Evolutionary conservation across 2,113 vertebrate genomes (phyloP).

Genomic region (Trachemys scripta): DNA sequence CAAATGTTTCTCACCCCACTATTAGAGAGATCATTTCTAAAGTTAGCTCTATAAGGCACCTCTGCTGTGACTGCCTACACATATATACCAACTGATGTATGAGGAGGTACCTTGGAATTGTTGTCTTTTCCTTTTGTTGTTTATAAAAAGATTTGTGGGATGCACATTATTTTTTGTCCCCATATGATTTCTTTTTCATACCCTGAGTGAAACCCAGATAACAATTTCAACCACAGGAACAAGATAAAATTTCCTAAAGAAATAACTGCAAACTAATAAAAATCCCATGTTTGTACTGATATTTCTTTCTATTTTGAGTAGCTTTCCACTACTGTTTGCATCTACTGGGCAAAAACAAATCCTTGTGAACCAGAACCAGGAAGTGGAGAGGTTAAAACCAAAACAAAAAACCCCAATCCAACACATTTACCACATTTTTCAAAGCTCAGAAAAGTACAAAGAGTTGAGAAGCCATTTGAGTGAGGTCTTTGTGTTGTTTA

Average conservation of each 20-base stretch:
- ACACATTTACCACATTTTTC: background rate
- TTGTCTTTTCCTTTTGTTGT: background rate
- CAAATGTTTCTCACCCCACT: background rate
- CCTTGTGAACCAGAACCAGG: conserved; percentile 6
- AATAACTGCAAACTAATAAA: background rate
- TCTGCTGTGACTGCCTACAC: background rate
- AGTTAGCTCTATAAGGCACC: background rate
- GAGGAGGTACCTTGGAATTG: background rate
- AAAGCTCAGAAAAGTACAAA: too few relatives aligned
- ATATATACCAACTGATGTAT: background rate
- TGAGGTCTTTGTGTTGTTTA: background rate
- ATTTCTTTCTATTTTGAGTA: conserved; percentile 47
- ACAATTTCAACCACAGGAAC: background rate
- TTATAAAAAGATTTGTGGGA: background rate
- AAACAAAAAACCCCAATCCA: background rate
- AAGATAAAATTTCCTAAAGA: background rate
- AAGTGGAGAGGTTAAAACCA: background rate
- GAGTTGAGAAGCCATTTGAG: too few relatives aligned
- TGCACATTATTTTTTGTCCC: background rate
- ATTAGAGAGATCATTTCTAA: background rate
- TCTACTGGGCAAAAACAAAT: conserved; percentile 5
- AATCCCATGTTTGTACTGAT: background rate
- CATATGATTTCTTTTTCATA: background rate
- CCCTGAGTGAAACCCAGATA: background rate
- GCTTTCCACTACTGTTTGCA: conserved; percentile 14